Base-by-base conservation (phyloP, 2,888 invertebrate genomes). In the Tineola bisselliella region DNA sequence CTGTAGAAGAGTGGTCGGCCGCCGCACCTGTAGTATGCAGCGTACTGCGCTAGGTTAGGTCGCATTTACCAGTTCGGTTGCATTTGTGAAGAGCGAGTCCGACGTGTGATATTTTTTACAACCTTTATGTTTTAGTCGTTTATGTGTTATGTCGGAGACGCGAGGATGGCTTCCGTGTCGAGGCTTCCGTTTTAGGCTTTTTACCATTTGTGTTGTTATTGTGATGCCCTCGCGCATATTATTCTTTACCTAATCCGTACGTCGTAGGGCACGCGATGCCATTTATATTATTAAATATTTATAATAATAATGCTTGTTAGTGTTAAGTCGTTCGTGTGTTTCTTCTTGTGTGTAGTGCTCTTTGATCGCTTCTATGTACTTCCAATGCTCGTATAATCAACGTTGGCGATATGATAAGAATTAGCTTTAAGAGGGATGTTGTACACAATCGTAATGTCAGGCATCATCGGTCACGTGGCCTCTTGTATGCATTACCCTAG, bases 1-100 rank as follows among this genome's bases (percentile, higher is more conserved):
- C 91, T 95, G 92, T 95, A 94, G 92, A 82, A 74, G 73, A 63
- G n/a, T n/a, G n/a, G n/a, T n/a, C 64, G 63, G 60, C 58, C 62
- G n/a, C n/a, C n/a, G n/a, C n/a, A n/a, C n/a, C n/a, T n/a, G n/a
- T n/a, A n/a, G n/a, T n/a, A n/a, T n/a, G n/a, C n/a, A n/a, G n/a
- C n/a, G n/a, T n/a, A n/a, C n/a, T n/a, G n/a, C n/a, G n/a, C n/a
- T n/a, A n/a, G n/a, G n/a, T n/a, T n/a, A n/a, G n/a, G n/a, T n/a
- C n/a, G n/a, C n/a, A n/a, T n/a, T n/a, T n/a, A n/a, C n/a, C n/a
- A n/a, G n/a, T n/a, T n/a, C n/a, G n/a, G n/a, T n/a, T n/a, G n/a
- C n/a, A n/a, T n/a, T n/a, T n/a, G n/a, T n/a, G n/a, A n/a, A n/a
- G n/a, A n/a, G n/a, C n/a, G n/a, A n/a, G n/a, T n/a, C n/a, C 25